Evolutionary conservation across 2,113 vertebrate species (phyloP), one percentile per base, ranked within the genome.

Genomic region (Otis tarda): DNA sequence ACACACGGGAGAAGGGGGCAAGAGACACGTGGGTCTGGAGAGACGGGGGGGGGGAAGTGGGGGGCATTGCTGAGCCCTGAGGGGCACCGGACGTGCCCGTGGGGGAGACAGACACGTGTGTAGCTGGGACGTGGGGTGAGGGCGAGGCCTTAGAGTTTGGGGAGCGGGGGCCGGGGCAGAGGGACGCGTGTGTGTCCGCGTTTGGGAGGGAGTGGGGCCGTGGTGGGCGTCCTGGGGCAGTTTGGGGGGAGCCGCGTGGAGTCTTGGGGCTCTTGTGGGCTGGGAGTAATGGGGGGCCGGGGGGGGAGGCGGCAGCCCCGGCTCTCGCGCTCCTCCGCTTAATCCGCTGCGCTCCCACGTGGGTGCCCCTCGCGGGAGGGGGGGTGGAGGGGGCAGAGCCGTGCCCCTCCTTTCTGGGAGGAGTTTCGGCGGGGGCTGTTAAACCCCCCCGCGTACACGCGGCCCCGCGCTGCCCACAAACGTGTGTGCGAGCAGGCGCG

Each of bases 381-480:
- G n/a, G n/a, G n/a, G n/a, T n/a, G 37, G 37, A 9, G 9, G 37
- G 37, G 37, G 37, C 37, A 37, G 37, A 37, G 37, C 37, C 37
- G 18, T 25, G 24, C 21, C 47, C 81, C 79, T 37, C 49, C 92
- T 47, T 59, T 4, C 50, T 1, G 84, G 91, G 84, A 10, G 80
- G 61, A 60, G 16, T 61, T 57, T 56, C 6, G 43, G 81, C 50
- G 2, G 50, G 37, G 23, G 33, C 56, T 7, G 3, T 1, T 27
- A 19, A 3, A 6, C 1, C 37, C 15, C 31, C 6, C 15, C 5
- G 5, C 41, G 41, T 41, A 2, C 78, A 35, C 83, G 71, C 11
- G 79, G 65, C 49, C 49, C 49, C 3, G 47, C 31, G n/a, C 67
- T 1, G 67, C 41, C 31, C 55, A 0, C 3, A 0, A 9, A 2